Evolutionary conservation across 2,797 vertebrate genomes (phyloP), one percentile per base, ranked within the genome.

Genomic region (Gallinago stenura): DNA sequence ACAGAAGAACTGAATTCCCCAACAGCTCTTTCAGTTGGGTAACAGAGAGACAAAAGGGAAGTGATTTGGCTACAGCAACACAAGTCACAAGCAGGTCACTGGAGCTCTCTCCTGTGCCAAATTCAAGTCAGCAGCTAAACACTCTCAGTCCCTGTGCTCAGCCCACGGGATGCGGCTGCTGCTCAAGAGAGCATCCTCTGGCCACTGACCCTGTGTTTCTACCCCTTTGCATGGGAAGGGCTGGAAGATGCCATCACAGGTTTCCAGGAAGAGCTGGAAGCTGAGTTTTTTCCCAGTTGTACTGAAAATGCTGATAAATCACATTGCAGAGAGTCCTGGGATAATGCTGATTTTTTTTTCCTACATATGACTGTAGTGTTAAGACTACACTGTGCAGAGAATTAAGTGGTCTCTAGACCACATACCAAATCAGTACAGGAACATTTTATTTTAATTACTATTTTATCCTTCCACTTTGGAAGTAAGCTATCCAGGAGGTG

Each of bases 201-300:
- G 73, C 50, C 71, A 76, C 54, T 83, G 82, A 50, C 65, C 80
- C 46, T 0, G 1, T 31, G 64, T 15, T 57, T 75, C 41, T 35
- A 46, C 33, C 31, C 57, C 54, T 35, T 30, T 8, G 7, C 43
- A 51, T 2, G n/a, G 35, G 39, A 31, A 76, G 69, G 65, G 61
- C 69, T 81, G 62, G 39, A 31, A 83, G 13, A 24, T 58, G 72
- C 26, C 37, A 46, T 5, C 14, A 4, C 76, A 51, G 54, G 17
- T 35, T 75, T 89, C 31, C 91, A 86, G 91, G 89, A 93, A 93
- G 76, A 72, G 72, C 43, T 54, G 62, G 72, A 84, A 87, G 33
- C 26, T 33, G 39, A 28, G 25, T 43, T 84, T 72, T 71, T 33
- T 19, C 61, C 72, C 61, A 56, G 61, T 17, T 65, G 39, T 25